phyloP scores from a whole-genome alignment of 2,113 vertebrate species.

The Nipponia nippon region DNA sequence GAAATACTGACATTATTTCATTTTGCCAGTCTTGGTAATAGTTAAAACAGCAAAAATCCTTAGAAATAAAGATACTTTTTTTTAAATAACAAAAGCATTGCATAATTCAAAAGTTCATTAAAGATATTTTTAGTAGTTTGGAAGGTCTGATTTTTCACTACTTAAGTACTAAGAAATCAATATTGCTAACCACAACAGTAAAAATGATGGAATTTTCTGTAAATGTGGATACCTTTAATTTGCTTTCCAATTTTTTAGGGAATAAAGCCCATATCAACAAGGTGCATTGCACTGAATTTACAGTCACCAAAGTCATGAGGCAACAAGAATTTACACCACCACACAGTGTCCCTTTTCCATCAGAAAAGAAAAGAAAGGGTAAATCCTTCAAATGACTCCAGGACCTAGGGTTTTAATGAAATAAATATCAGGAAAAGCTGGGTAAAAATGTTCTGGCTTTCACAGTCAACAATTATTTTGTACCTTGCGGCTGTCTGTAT shows the following conservation, averaged over 20 bases:
- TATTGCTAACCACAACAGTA: background rate
- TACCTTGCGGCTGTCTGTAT: background rate
- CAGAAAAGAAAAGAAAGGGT: background rate
- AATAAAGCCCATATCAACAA: background rate
- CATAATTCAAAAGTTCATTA: background rate
- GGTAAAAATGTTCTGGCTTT: background rate
- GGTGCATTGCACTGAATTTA: background rate
- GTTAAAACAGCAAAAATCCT: background rate
- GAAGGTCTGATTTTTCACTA: background rate
- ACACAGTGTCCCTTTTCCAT: background rate
- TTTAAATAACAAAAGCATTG: background rate
- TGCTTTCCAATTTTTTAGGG: background rate
- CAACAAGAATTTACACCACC: background rate
- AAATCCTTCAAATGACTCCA: background rate
- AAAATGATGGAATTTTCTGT: background rate
- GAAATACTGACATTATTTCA: background rate
- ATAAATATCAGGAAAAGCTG: background rate
- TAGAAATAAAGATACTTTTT: background rate
- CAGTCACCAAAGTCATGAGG: background rate
- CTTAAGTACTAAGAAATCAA: background rate
- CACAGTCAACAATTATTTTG: constrained; percentile 12
- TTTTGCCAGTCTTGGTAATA: background rate
- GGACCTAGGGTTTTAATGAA: background rate
- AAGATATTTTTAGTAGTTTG: background rate
- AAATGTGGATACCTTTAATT: background rate